A percentile compares a stretch with the other conserved stretches of the same genome.
Conservation (phyloP, 2,888 invertebrate species). For the Pharmacophagus antenor region DNA sequence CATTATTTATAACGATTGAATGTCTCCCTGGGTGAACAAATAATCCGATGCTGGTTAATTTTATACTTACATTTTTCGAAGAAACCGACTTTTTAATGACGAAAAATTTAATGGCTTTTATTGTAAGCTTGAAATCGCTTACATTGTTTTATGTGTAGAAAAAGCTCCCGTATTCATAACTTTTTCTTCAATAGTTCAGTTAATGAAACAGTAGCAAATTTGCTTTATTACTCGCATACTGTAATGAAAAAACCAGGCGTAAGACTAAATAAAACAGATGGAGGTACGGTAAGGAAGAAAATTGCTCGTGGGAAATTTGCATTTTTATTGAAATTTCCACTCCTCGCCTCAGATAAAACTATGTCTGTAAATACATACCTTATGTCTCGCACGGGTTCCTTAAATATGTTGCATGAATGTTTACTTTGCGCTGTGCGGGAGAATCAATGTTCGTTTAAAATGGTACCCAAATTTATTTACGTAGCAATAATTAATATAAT, state of each 20-base stretch:
- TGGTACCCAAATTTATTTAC: conserved; percentile 26
- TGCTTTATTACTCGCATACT: conserved; percentile 33
- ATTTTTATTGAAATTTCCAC: conserved; percentile 80
- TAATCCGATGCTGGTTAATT: too few relatives aligned
- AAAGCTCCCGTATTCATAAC: too few relatives aligned
- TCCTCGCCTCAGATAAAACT: conserved; percentile 72
- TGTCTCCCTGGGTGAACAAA: too few relatives aligned
- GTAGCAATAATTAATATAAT: conserved; percentile 29
- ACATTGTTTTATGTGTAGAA: too few relatives aligned
- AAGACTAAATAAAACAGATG: conserved; percentile 66
- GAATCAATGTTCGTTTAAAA: conserved; percentile 39
- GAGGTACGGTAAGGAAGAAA: conserved; percentile 67
- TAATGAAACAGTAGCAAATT: conserved; percentile 9
- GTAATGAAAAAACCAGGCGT: conserved; percentile 53
- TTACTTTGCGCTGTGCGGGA: conserved; percentile 38
- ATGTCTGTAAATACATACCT: conserved; percentile 70
- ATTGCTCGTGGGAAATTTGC: conserved; percentile 73
- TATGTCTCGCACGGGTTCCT: conserved; percentile 59
- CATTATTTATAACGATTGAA: too few relatives aligned
- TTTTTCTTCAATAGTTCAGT: neutral
- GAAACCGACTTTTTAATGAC: too few relatives aligned
- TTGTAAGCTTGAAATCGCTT: too few relatives aligned
- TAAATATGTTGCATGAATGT: conserved; percentile 31
- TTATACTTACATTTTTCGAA: too few relatives aligned
- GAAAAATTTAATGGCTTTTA: too few relatives aligned